phyloP scores from a whole-genome alignment of 2,797 vertebrate genomes.

The Coreius guichenoti region DNA sequence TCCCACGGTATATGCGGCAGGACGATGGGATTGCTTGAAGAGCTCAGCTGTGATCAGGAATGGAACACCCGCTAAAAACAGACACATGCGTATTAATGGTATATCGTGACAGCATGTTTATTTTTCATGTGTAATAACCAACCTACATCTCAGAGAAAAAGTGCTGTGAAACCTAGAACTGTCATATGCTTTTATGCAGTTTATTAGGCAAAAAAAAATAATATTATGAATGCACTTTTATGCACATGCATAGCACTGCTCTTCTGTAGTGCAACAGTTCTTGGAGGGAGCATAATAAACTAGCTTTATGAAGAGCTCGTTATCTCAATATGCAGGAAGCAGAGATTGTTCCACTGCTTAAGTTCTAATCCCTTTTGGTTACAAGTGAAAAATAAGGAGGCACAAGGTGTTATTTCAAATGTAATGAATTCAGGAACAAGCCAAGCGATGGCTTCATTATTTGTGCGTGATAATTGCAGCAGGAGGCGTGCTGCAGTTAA shows the following conservation, averaged over 20 bases:
- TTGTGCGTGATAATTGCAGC: constrained; percentile 70
- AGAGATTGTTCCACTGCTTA: constrained; percentile 66
- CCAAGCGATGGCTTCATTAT: constrained; percentile 71
- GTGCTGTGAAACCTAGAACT: background rate
- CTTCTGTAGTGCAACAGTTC: constrained; percentile 61
- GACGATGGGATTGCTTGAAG: constrained; percentile 89
- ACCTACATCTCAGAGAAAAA: background rate
- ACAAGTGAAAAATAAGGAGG: constrained; percentile 69
- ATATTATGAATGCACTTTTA: constrained; percentile 15
- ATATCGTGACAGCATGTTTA: background rate
- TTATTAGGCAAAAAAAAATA: too few relatives aligned
- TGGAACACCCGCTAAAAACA: constrained; percentile 81
- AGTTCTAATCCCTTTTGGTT: constrained; percentile 67
- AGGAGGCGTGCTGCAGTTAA: constrained; percentile 68
- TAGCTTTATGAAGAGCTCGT: constrained; percentile 63
- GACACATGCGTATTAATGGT: background rate
- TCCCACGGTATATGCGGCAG: constrained; percentile 87
- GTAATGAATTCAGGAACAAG: constrained; percentile 69
- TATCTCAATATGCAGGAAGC: constrained; percentile 63
- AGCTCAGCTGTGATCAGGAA: constrained; percentile 92
- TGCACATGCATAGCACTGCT: constrained; percentile 44
- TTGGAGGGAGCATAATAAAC: constrained; percentile 61
- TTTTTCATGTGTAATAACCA: background rate
- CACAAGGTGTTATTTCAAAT: constrained; percentile 67
- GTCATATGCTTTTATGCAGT: too few relatives aligned